Conservation (phyloP, 2,113 vertebrate genomes). For the Daubentonia madagascariensis region DNA sequence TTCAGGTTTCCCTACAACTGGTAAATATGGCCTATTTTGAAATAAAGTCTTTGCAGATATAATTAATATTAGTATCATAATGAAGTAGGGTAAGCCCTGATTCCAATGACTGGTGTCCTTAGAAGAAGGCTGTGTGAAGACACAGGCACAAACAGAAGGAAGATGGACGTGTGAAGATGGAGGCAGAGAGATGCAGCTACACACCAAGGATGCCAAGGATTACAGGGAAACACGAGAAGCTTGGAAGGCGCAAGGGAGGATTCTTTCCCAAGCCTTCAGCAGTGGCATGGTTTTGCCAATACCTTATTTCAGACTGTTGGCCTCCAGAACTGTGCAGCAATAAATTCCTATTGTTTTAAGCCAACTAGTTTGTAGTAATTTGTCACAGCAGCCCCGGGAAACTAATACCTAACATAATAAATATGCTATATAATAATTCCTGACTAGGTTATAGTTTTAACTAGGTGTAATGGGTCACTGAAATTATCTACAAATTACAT, state of each 20-base stretch:
- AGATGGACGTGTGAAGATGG: not conserved
- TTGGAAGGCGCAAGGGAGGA: not conserved
- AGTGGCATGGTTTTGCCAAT: not conserved
- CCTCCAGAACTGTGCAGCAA: not conserved
- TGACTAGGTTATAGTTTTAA: not conserved
- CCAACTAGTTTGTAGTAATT: not conserved
- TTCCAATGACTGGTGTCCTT: not conserved
- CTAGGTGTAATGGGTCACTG: not conserved
- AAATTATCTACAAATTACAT: not conserved
- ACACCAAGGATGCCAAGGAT: not conserved
- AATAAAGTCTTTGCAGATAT: not conserved
- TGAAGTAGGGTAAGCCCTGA: not conserved
- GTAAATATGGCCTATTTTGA: slow-evolving; percentile 10
- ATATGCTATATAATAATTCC: not conserved
- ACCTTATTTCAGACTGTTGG: not conserved
- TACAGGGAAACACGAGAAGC: not conserved
- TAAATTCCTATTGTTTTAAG: not conserved
- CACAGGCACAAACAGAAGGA: not conserved
- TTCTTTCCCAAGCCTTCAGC: not conserved
- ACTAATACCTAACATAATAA: not conserved
- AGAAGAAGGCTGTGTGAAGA: not conserved
- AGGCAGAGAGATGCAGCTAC: not conserved
- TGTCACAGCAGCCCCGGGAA: not conserved
- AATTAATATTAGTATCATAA: not conserved
- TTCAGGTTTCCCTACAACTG: not conserved